Percentiles rank a stretch among this genome's conserved stretches.
Evolutionary conservation across 2,888 invertebrate genomes (phyloP).

Genomic region (Listrodromus nycthemerus): DNA sequence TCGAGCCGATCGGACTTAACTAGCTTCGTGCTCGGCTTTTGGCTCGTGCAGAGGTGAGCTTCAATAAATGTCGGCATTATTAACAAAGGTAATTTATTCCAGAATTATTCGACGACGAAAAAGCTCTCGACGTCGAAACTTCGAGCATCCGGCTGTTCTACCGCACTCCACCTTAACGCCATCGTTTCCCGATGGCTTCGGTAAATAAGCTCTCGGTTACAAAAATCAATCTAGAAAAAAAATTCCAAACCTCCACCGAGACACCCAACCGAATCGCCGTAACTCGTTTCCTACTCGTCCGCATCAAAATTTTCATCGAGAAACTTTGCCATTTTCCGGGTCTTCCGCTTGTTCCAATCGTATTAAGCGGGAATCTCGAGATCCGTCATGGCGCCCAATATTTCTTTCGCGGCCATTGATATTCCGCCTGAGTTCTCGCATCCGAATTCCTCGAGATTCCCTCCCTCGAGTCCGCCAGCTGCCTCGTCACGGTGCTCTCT

Average conservation of each 20-base stretch:
- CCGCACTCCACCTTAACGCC: neutral
- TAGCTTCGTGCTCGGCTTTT: neutral
- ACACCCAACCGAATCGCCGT: neutral
- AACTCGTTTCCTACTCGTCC: neutral
- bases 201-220: neutral
- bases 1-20: conserved; percentile 5
- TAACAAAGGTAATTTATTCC: conserved; percentile 16
- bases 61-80: neutral
- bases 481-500: conserved; percentile 62
- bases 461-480: conserved; percentile 64
- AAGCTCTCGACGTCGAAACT: neutral
- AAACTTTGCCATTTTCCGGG: neutral
- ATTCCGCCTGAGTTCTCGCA: conserved; percentile 63
- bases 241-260: too few relatives aligned
- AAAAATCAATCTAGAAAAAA: neutral
- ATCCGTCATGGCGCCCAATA: conserved; percentile 19
- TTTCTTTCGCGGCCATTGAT: conserved; percentile 58
- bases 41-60: neutral
- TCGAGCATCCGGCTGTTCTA: neutral
- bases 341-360: conserved; percentile 32
- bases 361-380: conserved; percentile 28
- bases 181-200: neutral
- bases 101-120: neutral
- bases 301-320: neutral
- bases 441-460: conserved; percentile 58